Evolutionary conservation across 2,113 vertebrate genomes (phyloP).

Genomic region (Nannospalax galili): DNA sequence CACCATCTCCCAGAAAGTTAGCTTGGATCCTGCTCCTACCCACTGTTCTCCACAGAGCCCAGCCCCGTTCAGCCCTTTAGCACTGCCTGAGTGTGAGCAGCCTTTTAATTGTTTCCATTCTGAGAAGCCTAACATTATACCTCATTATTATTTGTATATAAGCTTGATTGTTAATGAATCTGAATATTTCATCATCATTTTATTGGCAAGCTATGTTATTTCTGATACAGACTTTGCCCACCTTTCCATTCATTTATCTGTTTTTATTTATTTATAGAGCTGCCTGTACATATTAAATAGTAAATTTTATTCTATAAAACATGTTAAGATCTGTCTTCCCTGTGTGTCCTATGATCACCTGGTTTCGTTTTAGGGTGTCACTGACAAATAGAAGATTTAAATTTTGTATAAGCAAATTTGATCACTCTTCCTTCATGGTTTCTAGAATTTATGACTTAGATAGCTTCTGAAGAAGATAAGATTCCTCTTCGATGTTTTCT

Average conservation of each 20-base stretch:
- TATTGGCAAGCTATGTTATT: background rate
- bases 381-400: background rate
- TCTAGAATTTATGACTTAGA: background rate
- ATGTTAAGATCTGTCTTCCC: background rate
- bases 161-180: slow-evolving; percentile 2
- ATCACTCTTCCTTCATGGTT: background rate
- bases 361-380: background rate
- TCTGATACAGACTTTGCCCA: background rate
- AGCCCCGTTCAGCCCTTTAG: accelerated
- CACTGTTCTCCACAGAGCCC: background rate
- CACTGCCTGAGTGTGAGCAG: background rate
- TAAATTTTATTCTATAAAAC: slow-evolving; percentile 33
- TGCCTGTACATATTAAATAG: background rate
- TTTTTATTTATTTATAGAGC: background rate
- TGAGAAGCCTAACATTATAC: slow-evolving; percentile 6
- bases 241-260: background rate
- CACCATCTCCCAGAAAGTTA: background rate
- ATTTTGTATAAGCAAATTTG: background rate
- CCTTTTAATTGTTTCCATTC: background rate
- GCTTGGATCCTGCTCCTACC: background rate
- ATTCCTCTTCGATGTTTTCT: slow-evolving; percentile 7
- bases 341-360: background rate
- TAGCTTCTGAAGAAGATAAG: slow-evolving; percentile 9
- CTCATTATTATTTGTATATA: background rate
- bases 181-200: background rate